These are phyloP conservation scores for Melinaea menophilus DNA, from an alignment of 2,888 invertebrate genomes.

Conservation along the genomic window DNA sequence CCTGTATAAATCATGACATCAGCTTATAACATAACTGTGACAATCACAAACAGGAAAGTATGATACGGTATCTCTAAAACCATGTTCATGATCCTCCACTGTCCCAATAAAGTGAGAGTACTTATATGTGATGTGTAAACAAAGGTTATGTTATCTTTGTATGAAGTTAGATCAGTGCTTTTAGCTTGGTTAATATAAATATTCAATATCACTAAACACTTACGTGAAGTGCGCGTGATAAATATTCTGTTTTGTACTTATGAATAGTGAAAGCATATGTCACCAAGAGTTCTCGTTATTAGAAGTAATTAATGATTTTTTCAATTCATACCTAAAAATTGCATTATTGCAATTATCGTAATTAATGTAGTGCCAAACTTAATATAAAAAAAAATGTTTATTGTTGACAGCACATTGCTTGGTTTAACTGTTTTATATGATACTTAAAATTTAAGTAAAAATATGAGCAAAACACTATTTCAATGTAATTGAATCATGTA, in stretches of 20 bases:
- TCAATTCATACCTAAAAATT: background rate
- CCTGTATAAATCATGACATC: constrained; percentile 36
- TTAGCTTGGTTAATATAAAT: constrained; percentile 45
- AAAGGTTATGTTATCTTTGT: constrained; percentile 38
- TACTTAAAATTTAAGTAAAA: too few species aligned
- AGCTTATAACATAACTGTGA: constrained; percentile 50
- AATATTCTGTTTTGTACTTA: background rate
- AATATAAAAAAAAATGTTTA: too few species aligned
- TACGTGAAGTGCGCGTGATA: constrained; percentile 1
- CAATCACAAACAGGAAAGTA: constrained; percentile 44
- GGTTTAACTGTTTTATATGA: too few species aligned
- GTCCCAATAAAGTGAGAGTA: constrained; percentile 22
- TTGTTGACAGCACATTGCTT: too few species aligned
- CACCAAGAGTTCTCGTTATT: too few species aligned
- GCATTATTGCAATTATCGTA: too few species aligned
- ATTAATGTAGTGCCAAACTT: too few species aligned
- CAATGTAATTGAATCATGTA: too few species aligned
- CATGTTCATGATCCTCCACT: constrained; percentile 49
- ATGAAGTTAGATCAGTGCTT: constrained; percentile 43
- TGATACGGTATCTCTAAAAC: constrained; percentile 49
- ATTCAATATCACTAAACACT: constrained; percentile 26
- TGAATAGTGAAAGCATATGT: background rate
- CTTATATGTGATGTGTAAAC: constrained; percentile 18
- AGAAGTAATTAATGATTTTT: background rate
- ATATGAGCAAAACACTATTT: too few species aligned